A percentile compares a stretch with the other conserved stretches of the same genome.
Evolutionary conservation across 2,888 invertebrate genomes (phyloP).

Genomic region (Trichogramma evanescens): DNA sequence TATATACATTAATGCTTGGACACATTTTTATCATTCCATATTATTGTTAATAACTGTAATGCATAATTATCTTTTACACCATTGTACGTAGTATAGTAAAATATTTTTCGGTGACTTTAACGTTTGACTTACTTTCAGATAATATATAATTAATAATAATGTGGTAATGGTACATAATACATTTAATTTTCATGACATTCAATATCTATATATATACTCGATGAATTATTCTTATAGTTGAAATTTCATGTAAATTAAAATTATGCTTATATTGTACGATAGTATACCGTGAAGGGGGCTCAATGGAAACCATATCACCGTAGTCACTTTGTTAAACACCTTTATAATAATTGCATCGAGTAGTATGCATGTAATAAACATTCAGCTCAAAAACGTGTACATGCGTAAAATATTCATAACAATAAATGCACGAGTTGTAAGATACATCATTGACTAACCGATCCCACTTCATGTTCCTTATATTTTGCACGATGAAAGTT

Average conservation of each 20-base stretch:
- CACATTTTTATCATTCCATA: slow-evolving; percentile 22
- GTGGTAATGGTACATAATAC: slow-evolving; percentile 17
- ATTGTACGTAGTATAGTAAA: slow-evolving; percentile 27
- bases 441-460: no score
- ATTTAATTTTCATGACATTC: slow-evolving; percentile 18
- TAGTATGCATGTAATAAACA: slow-evolving; percentile 16
- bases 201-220: no score
- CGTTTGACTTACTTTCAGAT: slow-evolving; percentile 30
- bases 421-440: not conserved
- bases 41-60: not conserved
- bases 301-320: no score
- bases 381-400: slow-evolving; percentile 15
- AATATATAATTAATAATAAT: slow-evolving; percentile 2
- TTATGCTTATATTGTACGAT: no score
- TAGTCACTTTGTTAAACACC: not conserved
- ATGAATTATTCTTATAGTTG: no score
- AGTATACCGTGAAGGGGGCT: no score
- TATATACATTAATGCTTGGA: slow-evolving; percentile 25
- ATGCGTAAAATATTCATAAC: slow-evolving; percentile 2
- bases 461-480: not conserved
- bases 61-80: slow-evolving; percentile 18
- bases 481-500: not conserved
- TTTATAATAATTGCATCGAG: slow-evolving; percentile 21
- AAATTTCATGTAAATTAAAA: no score
- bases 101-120: slow-evolving; percentile 27